A percentile compares a stretch with the other conserved stretches of the same genome.
Evolutionary conservation across 2,797 vertebrate species (phyloP).

Genomic region (Aldrovandia affinis): DNA sequence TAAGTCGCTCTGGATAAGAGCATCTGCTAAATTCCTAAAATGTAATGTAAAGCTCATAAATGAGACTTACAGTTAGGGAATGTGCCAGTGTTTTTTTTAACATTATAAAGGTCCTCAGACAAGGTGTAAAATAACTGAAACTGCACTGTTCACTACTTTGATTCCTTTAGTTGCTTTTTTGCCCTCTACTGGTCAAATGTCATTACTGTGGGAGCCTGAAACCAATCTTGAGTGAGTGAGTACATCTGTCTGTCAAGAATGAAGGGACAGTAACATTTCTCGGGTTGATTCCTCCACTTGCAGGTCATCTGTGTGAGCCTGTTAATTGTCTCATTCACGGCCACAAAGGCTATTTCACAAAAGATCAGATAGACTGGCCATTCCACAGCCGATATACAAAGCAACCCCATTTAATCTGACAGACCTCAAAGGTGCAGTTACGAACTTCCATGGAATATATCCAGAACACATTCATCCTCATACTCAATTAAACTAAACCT

Average conservation of each 20-base stretch:
- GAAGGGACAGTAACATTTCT: background rate
- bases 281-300: background rate
- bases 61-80: too few species aligned
- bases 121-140: background rate
- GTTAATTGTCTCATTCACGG: background rate
- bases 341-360: background rate
- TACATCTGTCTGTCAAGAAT: background rate
- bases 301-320: background rate
- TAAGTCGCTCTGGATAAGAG: too few species aligned
- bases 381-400: slow-evolving; percentile 13
- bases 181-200: background rate
- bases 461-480: background rate
- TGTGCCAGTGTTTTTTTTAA: too few species aligned
- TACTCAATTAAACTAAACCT: background rate
- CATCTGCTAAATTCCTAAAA: too few species aligned
- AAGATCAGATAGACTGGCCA: background rate
- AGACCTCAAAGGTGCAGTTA: background rate
- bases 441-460: background rate
- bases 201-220: background rate
- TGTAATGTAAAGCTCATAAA: too few species aligned
- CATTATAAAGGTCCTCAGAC: too few species aligned
- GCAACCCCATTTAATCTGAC: background rate
- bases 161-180: background rate
- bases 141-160: background rate
- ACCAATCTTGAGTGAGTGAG: background rate